A percentile compares a stretch with the other conserved stretches of the same genome.
Evolutionary conservation across 2,113 vertebrate genomes (phyloP).

Genomic region (Cottus gobio): DNA sequence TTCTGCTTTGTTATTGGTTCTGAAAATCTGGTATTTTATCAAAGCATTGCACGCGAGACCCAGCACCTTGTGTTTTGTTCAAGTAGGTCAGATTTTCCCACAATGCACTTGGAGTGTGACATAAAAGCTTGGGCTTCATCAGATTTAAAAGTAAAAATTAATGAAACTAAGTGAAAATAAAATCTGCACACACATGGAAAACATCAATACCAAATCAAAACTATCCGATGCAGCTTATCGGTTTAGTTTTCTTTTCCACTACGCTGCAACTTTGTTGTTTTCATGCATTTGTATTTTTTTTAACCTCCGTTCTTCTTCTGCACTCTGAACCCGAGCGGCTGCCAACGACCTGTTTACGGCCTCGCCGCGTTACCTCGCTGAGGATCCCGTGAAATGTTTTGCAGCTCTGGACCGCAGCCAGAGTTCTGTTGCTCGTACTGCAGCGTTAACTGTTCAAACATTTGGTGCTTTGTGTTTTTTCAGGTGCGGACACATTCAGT

Average conservation of each 20-base stretch:
- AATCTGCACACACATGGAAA: background rate
- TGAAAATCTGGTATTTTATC: background rate
- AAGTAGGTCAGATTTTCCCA: background rate
- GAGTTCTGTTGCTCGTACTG: conserved; percentile 70
- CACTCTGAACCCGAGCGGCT: conserved; percentile 37
- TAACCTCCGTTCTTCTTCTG: background rate
- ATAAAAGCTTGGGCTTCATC: background rate
- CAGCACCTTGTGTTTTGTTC: no score
- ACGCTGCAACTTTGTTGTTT: background rate
- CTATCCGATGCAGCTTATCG: background rate
- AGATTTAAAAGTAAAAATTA: background rate
- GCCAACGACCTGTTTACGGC: conserved; percentile 67
- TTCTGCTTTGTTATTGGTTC: background rate
- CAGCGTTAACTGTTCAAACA: conserved; percentile 78
- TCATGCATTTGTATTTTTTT: background rate
- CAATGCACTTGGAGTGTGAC: background rate
- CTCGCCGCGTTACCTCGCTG: conserved; percentile 62
- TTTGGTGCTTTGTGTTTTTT: conserved; percentile 84
- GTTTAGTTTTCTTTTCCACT: background rate
- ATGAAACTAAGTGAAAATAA: background rate
- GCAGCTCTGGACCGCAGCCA: conserved; percentile 75
- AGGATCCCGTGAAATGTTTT: conserved; percentile 75
- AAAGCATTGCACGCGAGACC: background rate
- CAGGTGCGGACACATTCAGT: conserved; percentile 83
- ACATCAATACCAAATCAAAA: background rate